Conservation (phyloP, 1,140 invertebrate species). For the Rhagoletis zephyria region DNA sequence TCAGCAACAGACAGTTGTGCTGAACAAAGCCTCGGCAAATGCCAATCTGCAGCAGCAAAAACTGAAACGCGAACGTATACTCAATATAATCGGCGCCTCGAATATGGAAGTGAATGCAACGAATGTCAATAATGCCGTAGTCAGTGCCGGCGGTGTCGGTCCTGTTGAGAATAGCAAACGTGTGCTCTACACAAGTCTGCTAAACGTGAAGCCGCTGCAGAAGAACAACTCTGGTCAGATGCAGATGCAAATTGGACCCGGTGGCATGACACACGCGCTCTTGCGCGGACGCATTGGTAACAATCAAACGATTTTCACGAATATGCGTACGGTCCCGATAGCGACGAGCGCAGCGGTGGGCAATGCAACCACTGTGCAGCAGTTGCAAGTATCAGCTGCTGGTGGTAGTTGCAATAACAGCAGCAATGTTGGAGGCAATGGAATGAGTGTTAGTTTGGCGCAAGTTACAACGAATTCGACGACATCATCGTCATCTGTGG, state of each 20-base stretch:
- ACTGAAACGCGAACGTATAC: slow-evolving; percentile 65
- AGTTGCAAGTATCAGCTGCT: slow-evolving; percentile 21
- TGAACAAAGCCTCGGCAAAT: slow-evolving; percentile 62
- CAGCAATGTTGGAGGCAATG: slow-evolving; percentile 59
- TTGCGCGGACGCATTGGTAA: slow-evolving; percentile 66
- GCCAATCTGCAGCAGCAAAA: slow-evolving; percentile 63
- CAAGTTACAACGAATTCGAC: slow-evolving; percentile 38
- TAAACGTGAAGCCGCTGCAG: slow-evolving; percentile 70
- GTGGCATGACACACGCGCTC: slow-evolving; percentile 65
- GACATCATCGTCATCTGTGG: background rate
- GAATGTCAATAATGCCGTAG: background rate
- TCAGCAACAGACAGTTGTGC: slow-evolving; percentile 66
- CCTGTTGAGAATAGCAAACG: slow-evolving; percentile 63
- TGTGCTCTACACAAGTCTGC: slow-evolving; percentile 68
- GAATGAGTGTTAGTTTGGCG: slow-evolving; percentile 30
- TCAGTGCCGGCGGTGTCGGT: slow-evolving; percentile 38
- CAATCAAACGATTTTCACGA: slow-evolving; percentile 68
- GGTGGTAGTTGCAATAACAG: slow-evolving; percentile 56
- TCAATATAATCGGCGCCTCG: slow-evolving; percentile 58
- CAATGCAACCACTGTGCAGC: slow-evolving; percentile 36
- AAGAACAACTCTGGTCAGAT: slow-evolving; percentile 71
- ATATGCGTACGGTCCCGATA: slow-evolving; percentile 65
- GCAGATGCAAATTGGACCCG: slow-evolving; percentile 69
- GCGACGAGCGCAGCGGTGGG: slow-evolving; percentile 55
- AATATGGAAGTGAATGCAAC: slow-evolving; percentile 17